A percentile compares a stretch with the other conserved stretches of the same genome.
Evolutionary conservation across 2,797 vertebrate species (phyloP).

Genomic region (Parauchenoglanis punctatus): DNA sequence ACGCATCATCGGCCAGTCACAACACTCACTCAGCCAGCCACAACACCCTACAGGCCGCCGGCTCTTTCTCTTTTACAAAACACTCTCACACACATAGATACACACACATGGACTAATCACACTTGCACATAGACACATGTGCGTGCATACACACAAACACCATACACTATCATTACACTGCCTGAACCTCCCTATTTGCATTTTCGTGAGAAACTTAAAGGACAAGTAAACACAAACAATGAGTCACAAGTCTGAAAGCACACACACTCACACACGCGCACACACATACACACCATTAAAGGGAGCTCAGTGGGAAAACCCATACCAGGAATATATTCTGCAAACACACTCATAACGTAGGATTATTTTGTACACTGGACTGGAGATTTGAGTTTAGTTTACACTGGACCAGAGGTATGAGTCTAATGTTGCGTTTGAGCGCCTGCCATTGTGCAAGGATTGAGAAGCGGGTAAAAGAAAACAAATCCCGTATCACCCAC

Average conservation of each 20-base stretch:
- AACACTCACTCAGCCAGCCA: constrained; percentile 73
- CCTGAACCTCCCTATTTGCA: constrained; percentile 49
- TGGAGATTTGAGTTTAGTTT: constrained; percentile 23
- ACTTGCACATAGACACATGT: neutral
- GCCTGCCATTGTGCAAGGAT: constrained; percentile 8
- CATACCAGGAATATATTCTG: neutral
- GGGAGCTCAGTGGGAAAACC: neutral
- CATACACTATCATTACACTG: constrained; percentile 39
- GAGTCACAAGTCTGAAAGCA: constrained; percentile 33
- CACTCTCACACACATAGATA: constrained; percentile 47
- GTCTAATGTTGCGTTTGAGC: constrained; percentile 15
- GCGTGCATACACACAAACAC: constrained; percentile 10
- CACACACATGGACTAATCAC: constrained; percentile 3
- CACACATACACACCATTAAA: constrained; percentile 3
- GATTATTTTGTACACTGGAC: constrained; percentile 21
- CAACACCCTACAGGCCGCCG: constrained; percentile 72
- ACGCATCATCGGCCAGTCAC: constrained; percentile 68
- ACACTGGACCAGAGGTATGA: constrained; percentile 26
- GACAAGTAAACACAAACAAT: constrained; percentile 47
- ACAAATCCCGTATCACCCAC: constrained; percentile 38
- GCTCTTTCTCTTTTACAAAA: constrained; percentile 58
- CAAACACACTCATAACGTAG: neutral
- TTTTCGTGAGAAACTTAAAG: constrained; percentile 16
- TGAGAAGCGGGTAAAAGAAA: neutral
- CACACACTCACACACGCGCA: neutral